Evolutionary conservation across 1,140 invertebrate genomes (phyloP), one percentile per base, ranked within the genome.

Genomic region (Polypedilum vanderplanki): DNA sequence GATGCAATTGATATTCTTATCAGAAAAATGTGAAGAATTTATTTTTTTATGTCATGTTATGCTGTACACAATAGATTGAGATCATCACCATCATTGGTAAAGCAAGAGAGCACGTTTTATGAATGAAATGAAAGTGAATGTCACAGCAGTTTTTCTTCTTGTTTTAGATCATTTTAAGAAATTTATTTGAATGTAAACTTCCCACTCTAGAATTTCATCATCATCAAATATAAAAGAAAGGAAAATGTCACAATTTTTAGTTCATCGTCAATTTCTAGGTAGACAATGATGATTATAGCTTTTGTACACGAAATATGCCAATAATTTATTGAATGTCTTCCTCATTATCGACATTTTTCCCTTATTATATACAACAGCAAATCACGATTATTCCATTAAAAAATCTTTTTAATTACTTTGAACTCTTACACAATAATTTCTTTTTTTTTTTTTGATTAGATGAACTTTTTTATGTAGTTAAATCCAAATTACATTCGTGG

Each of bases 331-430:
- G 41, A n/a, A n/a, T 57, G 10, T 12, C 12, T 15, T 57, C 46
- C 46, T 57, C n/a, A 57, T 57, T 57, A n/a, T 57, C n/a, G 46
- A 12, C 46, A 57, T 57, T 4, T n/a, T 33, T 33, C 24, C 24
- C 5, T 33, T 33, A 33, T 33, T 33, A 33, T 5, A 33, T 33
- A 33, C 24, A 33, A 33, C 24, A 33, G 24, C 24, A 33, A 3
- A 70, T 70, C 65, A 70, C 65, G 65, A 18, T 70, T 70, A 70
- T 70, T 70, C 17, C 65, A 70, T 70, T 70, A 70, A 67, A 67
- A 67, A 70, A 70, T 18, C 17, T 20, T 70, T 70, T 70, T 70
- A 70, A 70, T 70, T 70, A 70, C 65, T 70, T 70, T 70, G 20
- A 8, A 70, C 65, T 20, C 2, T 22, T 22, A 20, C 10, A 1